Evolutionary conservation across 2,797 vertebrate species (phyloP), one percentile per base, ranked within the genome.

Genomic region (Syngnathus rostellatus): DNA sequence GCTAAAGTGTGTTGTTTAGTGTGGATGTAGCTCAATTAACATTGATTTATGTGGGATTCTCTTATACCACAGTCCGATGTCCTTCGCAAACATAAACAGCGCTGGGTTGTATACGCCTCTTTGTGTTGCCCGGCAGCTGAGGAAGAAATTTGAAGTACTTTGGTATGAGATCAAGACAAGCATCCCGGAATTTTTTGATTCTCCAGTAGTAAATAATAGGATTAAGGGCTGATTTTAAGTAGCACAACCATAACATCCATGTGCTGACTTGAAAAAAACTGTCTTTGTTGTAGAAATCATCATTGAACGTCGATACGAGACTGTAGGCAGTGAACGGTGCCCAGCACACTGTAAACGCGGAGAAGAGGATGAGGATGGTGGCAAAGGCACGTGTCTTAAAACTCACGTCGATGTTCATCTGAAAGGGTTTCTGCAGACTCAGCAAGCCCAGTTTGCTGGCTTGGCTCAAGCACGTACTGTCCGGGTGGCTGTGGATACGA

Each of bases 311-410:
- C 6, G 95, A 92, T 68, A 95, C 89, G 84, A 99, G 90, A 87
- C 94, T 95, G 84, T 96, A 98, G 70, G 94, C 91, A 68, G 95
- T 93, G 81, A 97, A 98, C 0, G 93, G 97, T 0, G 93, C 94
- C 94, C 93, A 98, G 88, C 95, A 98, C 72, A 94, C 88, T 57
- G 94, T 95, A 88, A 96, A 98, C 77, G 98, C 93, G 0, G 93
- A 93, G 80, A 99, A 99, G 68, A 99, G 93, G 88, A 98, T 93
- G 89, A 99, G 91, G 83, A 99, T 98, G 85, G 97, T 99, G 85
- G 95, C 94, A 90, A 99, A 99, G 93, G 97, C 97, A 94, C 97
- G 97, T 23, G 97, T 99, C 92, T 99, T 99, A 90, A 99, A 99
- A 91, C 95, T 96, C 94, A 99, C 96, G 91, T 99, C 97, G n/a